These are phyloP conservation scores for Polietes domitor DNA, from an alignment of 2,888 invertebrate genomes.

Conservation along the genomic window DNA sequence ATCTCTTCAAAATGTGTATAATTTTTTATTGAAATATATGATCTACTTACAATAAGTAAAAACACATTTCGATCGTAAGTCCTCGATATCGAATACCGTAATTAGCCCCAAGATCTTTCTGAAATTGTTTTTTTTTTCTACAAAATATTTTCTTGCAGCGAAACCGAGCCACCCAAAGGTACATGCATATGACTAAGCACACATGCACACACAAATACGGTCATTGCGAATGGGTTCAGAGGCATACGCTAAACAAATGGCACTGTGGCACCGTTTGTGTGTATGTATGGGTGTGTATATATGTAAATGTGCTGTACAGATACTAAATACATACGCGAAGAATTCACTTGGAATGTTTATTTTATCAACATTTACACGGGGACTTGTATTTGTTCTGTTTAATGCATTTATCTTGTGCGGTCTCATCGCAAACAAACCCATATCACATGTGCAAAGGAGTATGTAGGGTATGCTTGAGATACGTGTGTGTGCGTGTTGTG, in stretches of 20 bases:
- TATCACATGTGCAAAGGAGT: slow-evolving; percentile 1
- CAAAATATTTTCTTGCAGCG: no score
- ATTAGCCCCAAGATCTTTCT: no score
- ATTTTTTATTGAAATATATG: no score
- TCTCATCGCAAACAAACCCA: background rate
- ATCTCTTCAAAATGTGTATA: no score
- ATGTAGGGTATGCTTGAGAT: slow-evolving; percentile 8
- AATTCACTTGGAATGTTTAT: slow-evolving; percentile 29
- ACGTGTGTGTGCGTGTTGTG: background rate
- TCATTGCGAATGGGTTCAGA: background rate
- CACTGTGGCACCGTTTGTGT: background rate
- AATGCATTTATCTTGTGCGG: slow-evolving; percentile 36
- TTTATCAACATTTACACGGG: slow-evolving; percentile 34
- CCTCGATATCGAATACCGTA: no score
- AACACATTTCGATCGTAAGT: no score
- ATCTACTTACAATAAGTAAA: no score
- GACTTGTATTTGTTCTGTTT: slow-evolving; percentile 34
- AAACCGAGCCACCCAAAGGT: no score
- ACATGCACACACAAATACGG: background rate
- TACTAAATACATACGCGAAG: slow-evolving; percentile 27
- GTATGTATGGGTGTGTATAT: background rate
- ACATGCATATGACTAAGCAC: background rate
- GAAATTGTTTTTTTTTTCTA: no score
- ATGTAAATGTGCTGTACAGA: slow-evolving; percentile 9
- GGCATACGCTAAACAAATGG: background rate